Evolutionary conservation across 2,888 invertebrate genomes (phyloP).

Genomic region (Acronicta aceris): DNA sequence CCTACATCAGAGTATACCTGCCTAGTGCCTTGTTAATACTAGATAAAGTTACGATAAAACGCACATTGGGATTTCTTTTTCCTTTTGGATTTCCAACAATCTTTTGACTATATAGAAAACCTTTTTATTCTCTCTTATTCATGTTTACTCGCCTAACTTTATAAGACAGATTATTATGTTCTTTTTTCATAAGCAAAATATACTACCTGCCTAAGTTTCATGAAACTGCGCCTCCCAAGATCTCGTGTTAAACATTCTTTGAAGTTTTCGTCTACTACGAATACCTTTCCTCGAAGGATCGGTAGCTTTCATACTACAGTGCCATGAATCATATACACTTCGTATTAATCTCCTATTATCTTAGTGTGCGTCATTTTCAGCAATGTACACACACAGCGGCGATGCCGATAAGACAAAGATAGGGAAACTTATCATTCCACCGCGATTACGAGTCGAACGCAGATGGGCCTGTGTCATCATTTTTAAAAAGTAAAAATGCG

Average conservation of each 20-base stretch:
- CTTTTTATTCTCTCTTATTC: no score
- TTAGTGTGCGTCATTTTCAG: constrained; percentile 80
- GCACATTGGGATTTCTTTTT: no score
- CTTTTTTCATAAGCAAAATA: no score
- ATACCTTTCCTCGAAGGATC: constrained; percentile 33
- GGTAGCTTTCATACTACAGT: constrained; percentile 25
- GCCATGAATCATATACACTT: constrained; percentile 58
- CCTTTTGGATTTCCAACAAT: no score
- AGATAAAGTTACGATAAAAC: no score
- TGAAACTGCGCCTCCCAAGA: neutral
- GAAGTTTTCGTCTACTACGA: constrained; percentile 20
- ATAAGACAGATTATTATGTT: no score
- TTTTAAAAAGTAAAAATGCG: constrained; percentile 72
- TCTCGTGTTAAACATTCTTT: constrained; percentile 9
- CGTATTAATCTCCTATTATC: constrained; percentile 65
- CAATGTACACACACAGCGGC: constrained; percentile 75
- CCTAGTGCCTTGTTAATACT: neutral
- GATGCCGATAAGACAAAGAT: constrained; percentile 80
- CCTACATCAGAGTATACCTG: no score
- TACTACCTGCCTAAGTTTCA: no score
- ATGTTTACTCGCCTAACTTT: no score
- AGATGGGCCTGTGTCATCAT: constrained; percentile 64
- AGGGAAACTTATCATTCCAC: constrained; percentile 82
- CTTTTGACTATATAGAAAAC: no score
- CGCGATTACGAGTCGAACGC: constrained; percentile 73